Base-by-base conservation (phyloP, 2,888 invertebrate species). In the Patella pellucida region DNA sequence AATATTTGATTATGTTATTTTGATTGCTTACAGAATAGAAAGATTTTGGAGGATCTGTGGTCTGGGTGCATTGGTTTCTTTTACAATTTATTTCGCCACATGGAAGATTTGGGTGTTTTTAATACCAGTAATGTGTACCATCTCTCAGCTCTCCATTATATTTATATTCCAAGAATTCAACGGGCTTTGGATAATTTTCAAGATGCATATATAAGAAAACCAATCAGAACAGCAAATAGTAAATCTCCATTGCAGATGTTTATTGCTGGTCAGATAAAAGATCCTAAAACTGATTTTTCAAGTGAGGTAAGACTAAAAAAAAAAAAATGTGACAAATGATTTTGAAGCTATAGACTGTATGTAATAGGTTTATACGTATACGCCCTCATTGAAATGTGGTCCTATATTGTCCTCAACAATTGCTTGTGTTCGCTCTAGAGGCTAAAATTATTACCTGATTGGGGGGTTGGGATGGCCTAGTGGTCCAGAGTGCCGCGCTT, bases 211-310 rank as follows among this genome's bases (percentile, higher is more conserved):
- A 56, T 15, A 11, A 7, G 56, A 16, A 56, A 56, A 19, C 56
- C 56, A 15, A 56, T 56, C 56, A 56, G 56, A 56, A 56, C 56
- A 56, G 56, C 56, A n/a, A 56, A 56, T 5, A 56, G 56, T 56
- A 16, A 56, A 4, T n/a, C 56, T 56, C 56, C 56, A 56, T n/a
- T 56, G 56, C 56, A 56, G 56, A 56, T 56, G 56, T 56, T 56
- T 56, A 56, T 56, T 56, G 56, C 56, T 56, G 56, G 56, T 56
- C 56, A 56, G 56, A 56, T 56, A 56, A n/a, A 11, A 7, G 56
- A 56, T 56, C 56, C 15, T n/a, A 56, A 56, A 56, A 56, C 56
- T 56, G 56, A 56, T 19, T 56, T 56, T 4, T 56, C 56, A 56
- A 56, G 19, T 56, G 56, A 56, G 56, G 56, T 56, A 56, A n/a